These are phyloP conservation scores for Neotoxoptera formosana DNA, from an alignment of 1,140 invertebrate genomes.

Conservation along the genomic window DNA sequence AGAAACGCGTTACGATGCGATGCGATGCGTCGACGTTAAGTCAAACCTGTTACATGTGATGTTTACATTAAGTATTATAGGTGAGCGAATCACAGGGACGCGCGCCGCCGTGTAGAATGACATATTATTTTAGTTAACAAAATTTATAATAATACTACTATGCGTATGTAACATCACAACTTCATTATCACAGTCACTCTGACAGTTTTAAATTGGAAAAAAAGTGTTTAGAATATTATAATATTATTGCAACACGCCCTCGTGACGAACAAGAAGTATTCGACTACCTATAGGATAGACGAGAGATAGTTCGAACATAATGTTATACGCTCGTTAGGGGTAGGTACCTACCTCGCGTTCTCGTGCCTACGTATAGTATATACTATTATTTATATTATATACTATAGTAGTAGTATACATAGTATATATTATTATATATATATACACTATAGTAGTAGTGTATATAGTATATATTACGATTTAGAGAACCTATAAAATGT, in stretches of 20 bases:
- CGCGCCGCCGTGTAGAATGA: not conserved
- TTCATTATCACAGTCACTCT: not conserved
- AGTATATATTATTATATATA: no score
- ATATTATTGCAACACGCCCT: not conserved
- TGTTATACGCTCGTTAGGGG: no score
- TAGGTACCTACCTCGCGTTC: not conserved
- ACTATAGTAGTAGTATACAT: no score
- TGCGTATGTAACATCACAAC: not conserved
- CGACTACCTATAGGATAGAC: not conserved
- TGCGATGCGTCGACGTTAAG: not conserved
- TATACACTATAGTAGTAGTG: no score
- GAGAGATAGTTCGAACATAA: not conserved
- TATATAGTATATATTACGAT: no score
- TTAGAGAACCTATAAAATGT: no score
- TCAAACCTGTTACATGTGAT: slow-evolving; percentile 17
- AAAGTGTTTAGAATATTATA: not conserved
- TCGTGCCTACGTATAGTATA: not conserved
- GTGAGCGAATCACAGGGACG: not conserved
- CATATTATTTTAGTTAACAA: not conserved
- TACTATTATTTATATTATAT: not conserved
- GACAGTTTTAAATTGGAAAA: not conserved
- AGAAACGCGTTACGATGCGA: not conserved
- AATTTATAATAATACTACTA: not conserved
- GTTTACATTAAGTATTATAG: not conserved
- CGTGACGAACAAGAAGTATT: no score